phyloP scores from a whole-genome alignment of 2,113 vertebrate genomes.

The Paratilapia polleni region DNA sequence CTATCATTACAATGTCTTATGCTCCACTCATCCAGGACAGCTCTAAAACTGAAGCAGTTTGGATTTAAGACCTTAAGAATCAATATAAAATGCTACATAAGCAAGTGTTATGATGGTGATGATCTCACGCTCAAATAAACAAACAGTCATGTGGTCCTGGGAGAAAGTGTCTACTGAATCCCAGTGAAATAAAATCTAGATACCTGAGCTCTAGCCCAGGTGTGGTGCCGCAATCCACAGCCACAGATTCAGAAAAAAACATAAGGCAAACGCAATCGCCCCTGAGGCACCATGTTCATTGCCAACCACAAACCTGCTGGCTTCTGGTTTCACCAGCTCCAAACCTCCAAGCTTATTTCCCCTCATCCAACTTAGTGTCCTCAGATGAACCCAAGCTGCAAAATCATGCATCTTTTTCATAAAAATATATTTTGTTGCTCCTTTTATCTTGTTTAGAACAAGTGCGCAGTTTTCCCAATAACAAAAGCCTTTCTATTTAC shows the following conservation, averaged over 20 bases:
- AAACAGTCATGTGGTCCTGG: neutral
- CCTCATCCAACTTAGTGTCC: neutral
- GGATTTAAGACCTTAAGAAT: neutral
- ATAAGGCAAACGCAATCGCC: neutral
- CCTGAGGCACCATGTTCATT: neutral
- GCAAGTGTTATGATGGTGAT: neutral
- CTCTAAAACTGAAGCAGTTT: neutral
- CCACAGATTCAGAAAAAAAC: conserved; percentile 15
- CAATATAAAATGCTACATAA: neutral
- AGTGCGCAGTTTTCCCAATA: neutral
- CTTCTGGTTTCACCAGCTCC: conserved; percentile 27
- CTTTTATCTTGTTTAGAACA: neutral
- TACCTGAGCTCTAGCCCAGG: conserved; percentile 32
- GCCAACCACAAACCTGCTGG: conserved; percentile 26
- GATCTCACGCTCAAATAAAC: neutral
- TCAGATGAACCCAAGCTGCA: conserved; percentile 22
- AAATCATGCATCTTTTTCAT: neutral
- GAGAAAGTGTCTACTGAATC: neutral
- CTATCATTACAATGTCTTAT: neutral
- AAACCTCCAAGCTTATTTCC: neutral
- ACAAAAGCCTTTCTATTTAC: neutral
- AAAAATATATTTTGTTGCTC: neutral
- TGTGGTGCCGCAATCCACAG: conserved; percentile 13
- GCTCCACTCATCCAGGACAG: neutral
- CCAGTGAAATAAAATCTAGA: neutral